Evolutionary conservation across 1,140 invertebrate species (phyloP), one percentile per base, ranked within the genome.

Genomic region (Atta cephalotes): DNA sequence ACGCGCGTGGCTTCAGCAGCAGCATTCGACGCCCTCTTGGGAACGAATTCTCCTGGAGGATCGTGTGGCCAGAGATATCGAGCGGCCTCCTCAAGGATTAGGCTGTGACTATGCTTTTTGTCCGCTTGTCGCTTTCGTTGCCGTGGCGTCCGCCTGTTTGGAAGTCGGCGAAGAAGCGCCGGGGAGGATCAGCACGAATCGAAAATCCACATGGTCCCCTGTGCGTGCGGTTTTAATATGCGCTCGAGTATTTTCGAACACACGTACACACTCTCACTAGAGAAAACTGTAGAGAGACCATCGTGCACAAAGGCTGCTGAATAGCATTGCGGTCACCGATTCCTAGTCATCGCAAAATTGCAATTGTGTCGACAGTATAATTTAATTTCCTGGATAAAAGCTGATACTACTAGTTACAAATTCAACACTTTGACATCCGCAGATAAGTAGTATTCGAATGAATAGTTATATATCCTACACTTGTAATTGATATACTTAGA

Each of bases 11-110:
- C 88, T 82, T 79, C 88, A 45, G 77, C 85, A 28, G 65, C 65
- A 39, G 39, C 66, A 70, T 81, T 70, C 63, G 63, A 28, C 45
- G 63, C 49, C 88, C 89, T 87, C 74, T 78, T 66, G 88, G 70
- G 70, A 87, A 77, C 72, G 56, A 89, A 90, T 90, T 78, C 89
- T 89, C 78, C 28, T 65, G 21, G 51, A 49, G 60, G 71, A 89
- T 85, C 74, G 88, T 89, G 68, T 53, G 51, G 68, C 53, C 9
- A 68, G 72, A 56, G 80, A 84, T 84, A 84, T 84, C 80, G 80
- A 84, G 68, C 65, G 56, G 45, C 63, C 72, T 90, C 56, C 85
- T 90, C 89, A 89, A 90, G 89, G 88, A 89, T 63, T 71, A 89
- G 88, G 78, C 88, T 49, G 81, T 87, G 88, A 89, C 85, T 87